Base-by-base conservation (phyloP, 2,797 vertebrate species). In the Platyrinchus mystaceus region DNA sequence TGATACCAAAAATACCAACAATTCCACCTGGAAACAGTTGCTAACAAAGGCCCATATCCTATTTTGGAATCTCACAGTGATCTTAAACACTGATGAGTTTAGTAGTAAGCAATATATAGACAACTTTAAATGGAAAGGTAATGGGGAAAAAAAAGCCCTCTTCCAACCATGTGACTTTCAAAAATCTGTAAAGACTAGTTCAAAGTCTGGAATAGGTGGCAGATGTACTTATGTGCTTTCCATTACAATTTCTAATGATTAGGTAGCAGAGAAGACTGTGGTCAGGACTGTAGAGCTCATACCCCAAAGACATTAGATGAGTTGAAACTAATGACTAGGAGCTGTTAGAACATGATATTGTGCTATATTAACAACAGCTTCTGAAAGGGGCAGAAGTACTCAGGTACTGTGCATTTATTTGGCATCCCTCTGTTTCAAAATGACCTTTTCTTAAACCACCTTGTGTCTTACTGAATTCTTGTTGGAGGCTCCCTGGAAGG, bases 61-160 rank as follows among this genome's bases (percentile, higher is more conserved):
- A 5, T 39, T 21, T 30, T 20, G 12, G 21, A 66, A 46, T 62
- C 10, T 74, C 27, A n/a, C 22, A 26, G 23, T 24, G 16, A 26
- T 93, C 84, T 78, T 34, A 78, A 93, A 47, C 9, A 7, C 5
- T 55, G 4, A 6, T 77, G 27, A 62, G 14, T 69, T 87, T 74
- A 83, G 22, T 27, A 55, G 9, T 27, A 14, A 80, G 50, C 0
- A 6, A 44, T 19, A 34, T 24, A 44, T 6, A 15, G 28, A 3
- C 1, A 9, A 18, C 28, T 64, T 70, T 78, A 14, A 3, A 1
- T 18, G 47, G 22, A 59, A 67, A 62, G 5, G 14, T 47, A 64
- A 16, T 2, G 6, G 66, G 12, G 2, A 0, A 1, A 50, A 26
- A 46, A 69, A 76, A 41, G 0, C 1, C 5, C 11, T 67, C 70